Conservation (phyloP, 2,113 vertebrate species). For the Probosciger aterrimus region DNA sequence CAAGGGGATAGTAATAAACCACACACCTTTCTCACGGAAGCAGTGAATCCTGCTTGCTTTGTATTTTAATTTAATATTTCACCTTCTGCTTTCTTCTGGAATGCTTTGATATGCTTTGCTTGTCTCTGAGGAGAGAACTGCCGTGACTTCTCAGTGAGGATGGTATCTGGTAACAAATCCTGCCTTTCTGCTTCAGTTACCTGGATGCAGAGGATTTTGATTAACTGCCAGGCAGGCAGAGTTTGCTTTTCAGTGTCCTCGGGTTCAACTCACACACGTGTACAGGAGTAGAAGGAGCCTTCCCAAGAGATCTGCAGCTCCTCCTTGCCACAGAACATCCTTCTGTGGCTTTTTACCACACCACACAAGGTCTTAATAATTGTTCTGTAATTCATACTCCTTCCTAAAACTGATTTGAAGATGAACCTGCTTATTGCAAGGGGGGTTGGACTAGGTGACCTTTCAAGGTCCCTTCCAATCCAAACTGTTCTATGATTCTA, state of each 20-base stretch:
- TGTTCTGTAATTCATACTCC: not conserved
- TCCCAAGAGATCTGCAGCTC: not conserved
- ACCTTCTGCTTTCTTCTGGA: not conserved
- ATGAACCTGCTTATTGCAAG: not conserved
- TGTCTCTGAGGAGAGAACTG: not conserved
- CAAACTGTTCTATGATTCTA: not conserved
- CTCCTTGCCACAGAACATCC: not conserved
- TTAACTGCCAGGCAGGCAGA: not conserved
- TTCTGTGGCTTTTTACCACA: not conserved
- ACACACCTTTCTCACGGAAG: not conserved
- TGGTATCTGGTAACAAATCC: not conserved
- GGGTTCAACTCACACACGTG: not conserved
- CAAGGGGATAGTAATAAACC: not conserved
- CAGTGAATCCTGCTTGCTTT: not conserved
- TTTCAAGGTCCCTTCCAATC: not conserved
- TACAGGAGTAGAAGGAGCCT: not conserved
- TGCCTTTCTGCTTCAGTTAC: not conserved
- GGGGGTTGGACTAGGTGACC: not conserved
- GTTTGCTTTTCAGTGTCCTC: not conserved
- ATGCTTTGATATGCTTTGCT: not conserved
- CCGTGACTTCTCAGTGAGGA: not conserved
- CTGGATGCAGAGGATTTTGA: not conserved
- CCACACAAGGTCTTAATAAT: not conserved
- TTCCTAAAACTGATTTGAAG: not conserved
- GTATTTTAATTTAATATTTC: conserved; percentile 1